Base-by-base conservation (phyloP, 1,140 invertebrate genomes). In the Idris sp. region DNA sequence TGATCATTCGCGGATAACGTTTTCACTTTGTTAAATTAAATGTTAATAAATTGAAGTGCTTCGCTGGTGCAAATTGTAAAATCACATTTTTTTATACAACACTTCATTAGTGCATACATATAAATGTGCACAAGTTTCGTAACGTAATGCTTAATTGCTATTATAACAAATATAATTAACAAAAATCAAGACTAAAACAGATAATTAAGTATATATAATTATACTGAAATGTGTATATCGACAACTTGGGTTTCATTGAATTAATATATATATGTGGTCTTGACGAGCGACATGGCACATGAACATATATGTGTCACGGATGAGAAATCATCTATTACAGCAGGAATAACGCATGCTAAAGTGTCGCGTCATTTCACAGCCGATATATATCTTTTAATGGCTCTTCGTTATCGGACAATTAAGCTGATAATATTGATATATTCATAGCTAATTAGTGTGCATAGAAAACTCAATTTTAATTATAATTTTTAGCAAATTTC, bases 311-410 rank as follows among this genome's bases (percentile, higher is more conserved):
- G 49, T 58, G 72, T 74, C 62, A 62, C 62, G 72, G 62, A 74
- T 68, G 72, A 68, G 72, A 25, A 56, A 74, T 68, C 56, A 67
- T 67, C 36, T 67, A 74, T 67, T 65, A 67, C 31, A 54, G 36
- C 25, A 40, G 31, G 71, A 58, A 49, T 41, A 61, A 51, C 61
- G 59, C 62, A 58, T 30, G 41, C 48, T 30, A 53, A 67, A 62
- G 54, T 56, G n/a, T 38, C 72, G 35, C 69, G 59, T 59, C 59
- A 59, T 65, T 65, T 51, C 59, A 38, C 44, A 59, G 53, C 36
- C 30, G 59, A 73, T 73, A 51, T 25, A 53, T 73, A 73, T 74
- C 72, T 68, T 62, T 74, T 62, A 62, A 74, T 68, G 25, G 72
- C 48, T 38, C 28, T 74, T 74, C 49, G 62, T 62, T 74, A 74